Conservation (phyloP, 2,797 vertebrate genomes). For the Scomberomorus guttatus region DNA sequence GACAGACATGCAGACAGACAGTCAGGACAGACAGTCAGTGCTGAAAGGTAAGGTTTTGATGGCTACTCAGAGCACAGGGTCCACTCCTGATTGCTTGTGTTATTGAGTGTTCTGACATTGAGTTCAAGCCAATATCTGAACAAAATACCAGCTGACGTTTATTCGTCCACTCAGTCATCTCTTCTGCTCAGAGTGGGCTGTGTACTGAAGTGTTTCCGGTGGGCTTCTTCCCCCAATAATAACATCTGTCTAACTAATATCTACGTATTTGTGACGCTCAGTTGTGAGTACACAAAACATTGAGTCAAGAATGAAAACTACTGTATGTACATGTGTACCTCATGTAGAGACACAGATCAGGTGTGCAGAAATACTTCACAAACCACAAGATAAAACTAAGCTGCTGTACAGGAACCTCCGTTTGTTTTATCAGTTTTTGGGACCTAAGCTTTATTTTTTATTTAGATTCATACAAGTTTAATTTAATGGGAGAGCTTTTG, state of each 20-base stretch:
- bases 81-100: constrained; percentile 38
- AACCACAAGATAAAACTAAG: not conserved
- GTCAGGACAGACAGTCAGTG: not conserved
- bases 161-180: not conserved
- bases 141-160: constrained; percentile 40
- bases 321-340: not conserved
- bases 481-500: not conserved
- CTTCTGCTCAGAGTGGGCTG: not conserved
- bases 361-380: too few species aligned
- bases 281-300: too few species aligned
- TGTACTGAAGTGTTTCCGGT: not conserved
- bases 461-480: constrained; percentile 5
- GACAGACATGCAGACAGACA: not conserved
- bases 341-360: not conserved
- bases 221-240: not conserved
- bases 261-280: too few species aligned
- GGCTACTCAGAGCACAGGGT: constrained; percentile 22
- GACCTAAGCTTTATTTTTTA: not conserved
- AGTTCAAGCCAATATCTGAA: constrained; percentile 48
- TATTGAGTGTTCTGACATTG: constrained; percentile 72
- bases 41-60: constrained; percentile 64
- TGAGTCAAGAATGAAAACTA: too few species aligned
- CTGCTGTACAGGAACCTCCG: not conserved
- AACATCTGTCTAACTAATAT: too few species aligned
- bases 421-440: not conserved